Evolutionary conservation across 2,797 vertebrate species (phyloP), one percentile per base, ranked within the genome.

Genomic region (Coreius guichenoti): DNA sequence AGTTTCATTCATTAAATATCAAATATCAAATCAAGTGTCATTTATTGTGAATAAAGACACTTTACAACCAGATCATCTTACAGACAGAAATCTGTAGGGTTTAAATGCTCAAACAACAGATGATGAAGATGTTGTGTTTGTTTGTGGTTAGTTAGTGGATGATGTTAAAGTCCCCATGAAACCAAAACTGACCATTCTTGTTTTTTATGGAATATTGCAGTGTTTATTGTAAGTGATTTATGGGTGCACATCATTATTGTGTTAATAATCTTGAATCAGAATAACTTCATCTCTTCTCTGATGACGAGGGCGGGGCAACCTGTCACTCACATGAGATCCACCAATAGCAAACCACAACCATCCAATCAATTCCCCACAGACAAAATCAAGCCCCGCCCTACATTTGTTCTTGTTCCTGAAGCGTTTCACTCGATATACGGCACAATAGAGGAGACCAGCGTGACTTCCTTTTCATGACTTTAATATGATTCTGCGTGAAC

Each of bases 31-130:
- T 23, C 33, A 69, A 23, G 33, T 23, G 31, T 23, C 33, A 21
- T 68, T 68, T 68, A 68, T 6, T 69, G 39, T 45, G 23, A 72
- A 72, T 72, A 72, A 72, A 45, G 39, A 72, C 7, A 72, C 69
- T 72, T 17, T 45, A 47, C 6, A 29, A 47, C 26, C 69, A 72
- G 39, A 70, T 45, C 3, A 72, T 26, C 23, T 45, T 23, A 43
- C 39, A 8, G 12, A 26, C 12, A 23, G 31, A 21, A 0, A 29
- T 70, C 43, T 70, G 36, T 8, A 6, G 4, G 2, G 5, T 3
- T 39, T 11, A 69, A 12, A 43, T 12, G 9, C 67, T 23, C 1
- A 68, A 36, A 33, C 8, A 67, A 33, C 3, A 33, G 63, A 67
- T 8, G 31, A 36, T 67, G 26, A 63, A 29, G n/a, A 63, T 68